Conservation (phyloP, 1,140 invertebrate genomes). For the Dreissena polymorpha region DNA sequence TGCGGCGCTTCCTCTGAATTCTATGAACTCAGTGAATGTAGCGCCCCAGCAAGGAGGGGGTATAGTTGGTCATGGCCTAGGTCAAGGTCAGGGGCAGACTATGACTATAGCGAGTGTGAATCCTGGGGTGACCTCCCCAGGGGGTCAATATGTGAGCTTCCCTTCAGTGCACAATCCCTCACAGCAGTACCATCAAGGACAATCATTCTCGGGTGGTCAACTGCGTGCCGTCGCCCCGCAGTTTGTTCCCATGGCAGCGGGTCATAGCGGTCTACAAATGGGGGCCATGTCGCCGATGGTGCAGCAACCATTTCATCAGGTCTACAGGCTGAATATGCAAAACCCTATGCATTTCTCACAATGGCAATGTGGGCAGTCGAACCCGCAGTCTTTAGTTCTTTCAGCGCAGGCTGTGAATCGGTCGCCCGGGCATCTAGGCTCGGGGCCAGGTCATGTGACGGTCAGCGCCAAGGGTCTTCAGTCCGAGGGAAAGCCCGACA, state of each 20-base stretch:
- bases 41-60: slow-evolving; percentile 28
- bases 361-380: slow-evolving; percentile 19
- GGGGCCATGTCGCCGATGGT: background rate
- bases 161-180: slow-evolving; percentile 20
- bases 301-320: background rate
- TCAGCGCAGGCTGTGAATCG: background rate
- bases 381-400: slow-evolving; percentile 13
- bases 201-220: slow-evolving; percentile 20
- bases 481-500: background rate
- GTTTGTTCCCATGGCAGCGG: slow-evolving; percentile 25
- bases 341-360: slow-evolving; percentile 49
- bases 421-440: background rate
- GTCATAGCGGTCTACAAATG: too few species aligned
- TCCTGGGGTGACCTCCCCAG: background rate
- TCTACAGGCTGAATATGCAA: slow-evolving; percentile 53
- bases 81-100: background rate
- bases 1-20: background rate
- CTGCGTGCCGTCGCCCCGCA: slow-evolving; percentile 33
- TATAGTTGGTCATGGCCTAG: background rate
- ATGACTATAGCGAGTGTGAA: background rate
- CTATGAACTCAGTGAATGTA: slow-evolving; percentile 20
- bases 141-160: slow-evolving; percentile 31
- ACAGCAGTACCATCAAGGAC: slow-evolving; percentile 17
- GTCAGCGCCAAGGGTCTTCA: slow-evolving; percentile 44
- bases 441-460: slow-evolving; percentile 28